Base-by-base conservation (phyloP, 1,140 invertebrate genomes). In the Tetragnatha versicolor region DNA sequence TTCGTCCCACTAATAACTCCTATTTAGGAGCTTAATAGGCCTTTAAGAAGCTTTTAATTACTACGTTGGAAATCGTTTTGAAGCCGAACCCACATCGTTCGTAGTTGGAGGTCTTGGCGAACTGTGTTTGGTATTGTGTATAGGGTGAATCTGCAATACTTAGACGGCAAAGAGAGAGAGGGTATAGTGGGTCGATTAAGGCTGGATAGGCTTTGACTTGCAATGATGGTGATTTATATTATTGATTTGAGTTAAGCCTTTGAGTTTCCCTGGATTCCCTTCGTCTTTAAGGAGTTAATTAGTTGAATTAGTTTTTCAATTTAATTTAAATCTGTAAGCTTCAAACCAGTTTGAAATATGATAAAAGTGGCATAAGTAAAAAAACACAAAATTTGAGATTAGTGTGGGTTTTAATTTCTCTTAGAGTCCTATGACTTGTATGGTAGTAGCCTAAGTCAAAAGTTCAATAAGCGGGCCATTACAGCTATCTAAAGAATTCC, bases 91-190 rank as follows among this genome's bases (percentile, higher is more conserved):
- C 22, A 29, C 22, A n/a, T n/a, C n/a, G n/a, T n/a, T n/a, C 61
- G 20, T 22, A 14, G 20, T 27, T 65, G 61, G 61, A 42, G 61
- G 61, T 65, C 61, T n/a, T n/a, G n/a, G n/a, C n/a, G n/a, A n/a
- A n/a, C n/a, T n/a, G 2, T 3, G 42, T 17, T 20, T 47, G 42
- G 20, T 3, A 47, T 17, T 47, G 42, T 3, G 20, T 17, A 47
- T 17, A 17, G 12, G 42, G 20, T 20, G 20, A 47, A 47, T 20
- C 42, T 47, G 42, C n/a, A n/a, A n/a, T 47, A 47, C 20, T 12
- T 47, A 20, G 42, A 47, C 12, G 12, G 1, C 12, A 47, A 47
- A 47, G 42, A 20, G 42, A 17, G 12, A 20, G 42, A 3, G 20
- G 20, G 20, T 3, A 1, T 17, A 47, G 12, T 47, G 3, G 12